Percentiles rank a stretch among this genome's conserved stretches.
Evolutionary conservation across 2,113 vertebrate genomes (phyloP).

Genomic region (Gopherus flavomarginatus): DNA sequence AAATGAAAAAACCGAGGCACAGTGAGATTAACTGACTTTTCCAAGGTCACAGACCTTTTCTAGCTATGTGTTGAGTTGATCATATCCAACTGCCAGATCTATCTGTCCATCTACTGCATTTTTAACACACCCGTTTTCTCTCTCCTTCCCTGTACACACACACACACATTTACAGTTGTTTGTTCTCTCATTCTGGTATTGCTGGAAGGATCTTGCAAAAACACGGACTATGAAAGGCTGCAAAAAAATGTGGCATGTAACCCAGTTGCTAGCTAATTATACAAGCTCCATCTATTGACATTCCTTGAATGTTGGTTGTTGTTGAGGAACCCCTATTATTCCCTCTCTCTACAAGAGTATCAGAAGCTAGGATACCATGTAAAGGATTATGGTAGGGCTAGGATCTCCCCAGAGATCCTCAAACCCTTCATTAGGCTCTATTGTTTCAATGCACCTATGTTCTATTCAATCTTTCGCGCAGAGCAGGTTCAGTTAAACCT

Average conservation of each 20-base stretch:
- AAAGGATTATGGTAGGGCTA: neutral
- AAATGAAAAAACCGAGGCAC: neutral
- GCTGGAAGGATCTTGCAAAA: neutral
- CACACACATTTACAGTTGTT: too few species aligned
- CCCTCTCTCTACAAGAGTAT: neutral
- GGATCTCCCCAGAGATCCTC: neutral
- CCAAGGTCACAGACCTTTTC: neutral
- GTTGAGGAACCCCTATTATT: neutral
- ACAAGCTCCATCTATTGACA: too few species aligned
- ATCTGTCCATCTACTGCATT: neutral
- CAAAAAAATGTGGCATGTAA: too few species aligned
- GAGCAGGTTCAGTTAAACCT: rapidly evolving
- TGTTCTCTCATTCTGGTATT: neutral
- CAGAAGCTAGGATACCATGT: too few species aligned
- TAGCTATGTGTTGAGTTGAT: neutral
- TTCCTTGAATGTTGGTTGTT: too few species aligned
- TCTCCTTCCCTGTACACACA: too few species aligned
- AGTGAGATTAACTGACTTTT: neutral
- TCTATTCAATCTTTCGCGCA: neutral
- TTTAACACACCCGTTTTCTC: too few species aligned
- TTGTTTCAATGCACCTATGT: neutral
- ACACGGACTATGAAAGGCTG: neutral
- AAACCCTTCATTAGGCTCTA: neutral
- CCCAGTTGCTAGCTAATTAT: too few species aligned
- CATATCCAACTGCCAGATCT: too few species aligned